Evolutionary conservation across 2,113 vertebrate genomes (phyloP), one percentile per base, ranked within the genome.

Genomic region (Ciconia boyciana): DNA sequence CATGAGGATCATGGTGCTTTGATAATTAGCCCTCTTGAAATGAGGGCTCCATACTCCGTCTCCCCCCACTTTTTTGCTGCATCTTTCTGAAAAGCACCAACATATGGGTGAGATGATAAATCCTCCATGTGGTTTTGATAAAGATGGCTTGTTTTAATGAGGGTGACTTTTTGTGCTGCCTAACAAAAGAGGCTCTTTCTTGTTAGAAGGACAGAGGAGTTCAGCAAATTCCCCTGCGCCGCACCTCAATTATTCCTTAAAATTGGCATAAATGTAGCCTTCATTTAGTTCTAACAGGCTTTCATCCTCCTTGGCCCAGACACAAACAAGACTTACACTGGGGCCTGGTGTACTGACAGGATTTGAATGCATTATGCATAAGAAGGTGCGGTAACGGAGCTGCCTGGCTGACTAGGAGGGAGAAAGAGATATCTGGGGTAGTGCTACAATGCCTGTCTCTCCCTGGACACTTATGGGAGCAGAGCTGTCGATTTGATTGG

Each of bases 211-310:
- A 93, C 66, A 7, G 90, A 81, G 92, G 88, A 93, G 95, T 83
- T 76, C 79, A 86, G 91, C 54, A 51, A 96, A 94, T 96, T 96
- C 96, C 90, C 95, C 81, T 6, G 79, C 0, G 54, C 68, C 20
- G 91, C 84, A 72, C 94, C 91, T 97, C 95, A 87, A 64, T 96
- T 94, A 84, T 90, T 90, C 76, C 92, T 94, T 52, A 71, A 93
- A 95, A 78, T 61, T 48, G 95, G 90, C 96, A 93, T 22, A 44
- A 91, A 64, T 7, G 81, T 52, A 87, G 93, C 79, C 93, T 92
- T 79, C 79, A 5, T 87, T 95, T 43, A 49, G 54, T 75, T 96
- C 92, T 89, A 85, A 72, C 48, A 13, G 92, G 83, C 95, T 95
- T 96, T 88, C 94, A 95, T 95, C 94, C 88, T 92, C 87, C 84